phyloP scores from a whole-genome alignment of 92 coral and sea anemone genomes.

The Palythoa grandis region DNA sequence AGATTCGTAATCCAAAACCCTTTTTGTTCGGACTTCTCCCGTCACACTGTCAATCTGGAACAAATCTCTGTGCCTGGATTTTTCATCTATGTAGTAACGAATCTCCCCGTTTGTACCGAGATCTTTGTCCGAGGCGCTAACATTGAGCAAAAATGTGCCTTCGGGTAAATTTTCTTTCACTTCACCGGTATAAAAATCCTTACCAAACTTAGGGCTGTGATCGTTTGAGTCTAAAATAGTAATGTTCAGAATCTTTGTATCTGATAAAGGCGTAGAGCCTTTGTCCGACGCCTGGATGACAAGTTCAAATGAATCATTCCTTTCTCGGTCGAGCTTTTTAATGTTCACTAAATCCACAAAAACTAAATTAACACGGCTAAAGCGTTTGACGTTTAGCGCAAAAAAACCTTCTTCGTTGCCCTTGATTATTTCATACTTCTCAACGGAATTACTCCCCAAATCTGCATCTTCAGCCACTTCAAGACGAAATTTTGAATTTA shows the following conservation, averaged over 20 bases:
- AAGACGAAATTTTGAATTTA: slow-evolving; percentile 65
- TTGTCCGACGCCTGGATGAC: slow-evolving; percentile 77
- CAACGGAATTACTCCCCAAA: slow-evolving; percentile 77
- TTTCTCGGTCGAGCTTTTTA: slow-evolving; percentile 80
- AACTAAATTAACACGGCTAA: slow-evolving; percentile 55
- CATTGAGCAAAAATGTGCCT: slow-evolving; percentile 74
- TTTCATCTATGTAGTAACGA: slow-evolving; percentile 55
- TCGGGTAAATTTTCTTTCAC: slow-evolving; percentile 73
- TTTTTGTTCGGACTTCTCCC: slow-evolving; percentile 75
- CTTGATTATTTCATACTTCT: slow-evolving; percentile 67
- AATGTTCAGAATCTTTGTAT: slow-evolving; percentile 62
- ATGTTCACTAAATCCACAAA: slow-evolving; percentile 62
- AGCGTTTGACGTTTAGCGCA: slow-evolving; percentile 55
- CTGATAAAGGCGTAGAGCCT: slow-evolving; percentile 73
- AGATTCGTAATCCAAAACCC: slow-evolving; percentile 70
- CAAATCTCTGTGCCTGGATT: slow-evolving; percentile 52
- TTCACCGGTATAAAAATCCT: slow-evolving; percentile 60
- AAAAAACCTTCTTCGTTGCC: slow-evolving; percentile 76
- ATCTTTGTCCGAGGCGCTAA: slow-evolving; percentile 74
- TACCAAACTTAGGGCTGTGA: slow-evolving; percentile 76
- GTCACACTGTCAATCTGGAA: slow-evolving; percentile 64
- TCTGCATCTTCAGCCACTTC: slow-evolving; percentile 71
- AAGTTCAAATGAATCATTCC: slow-evolving; percentile 62
- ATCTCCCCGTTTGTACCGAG: slow-evolving; percentile 80
- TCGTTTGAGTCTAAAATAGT: slow-evolving; percentile 81